Evolutionary conservation across 1,140 invertebrate genomes (phyloP).

Genomic region (Octopus bimaculoides): DNA sequence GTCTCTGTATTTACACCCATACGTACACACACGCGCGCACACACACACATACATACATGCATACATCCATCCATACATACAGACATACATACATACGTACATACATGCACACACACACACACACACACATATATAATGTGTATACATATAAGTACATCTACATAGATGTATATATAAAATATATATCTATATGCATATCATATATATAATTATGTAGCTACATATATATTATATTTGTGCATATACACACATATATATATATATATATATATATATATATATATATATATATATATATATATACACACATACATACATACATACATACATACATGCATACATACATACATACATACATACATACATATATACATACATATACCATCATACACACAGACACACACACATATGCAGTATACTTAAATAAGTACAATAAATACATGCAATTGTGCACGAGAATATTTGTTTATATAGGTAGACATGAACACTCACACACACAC

Average conservation of each 20-base stretch:
- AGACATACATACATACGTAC: neutral
- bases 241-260: neutral
- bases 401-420: too few relatives aligned
- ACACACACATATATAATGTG: neutral
- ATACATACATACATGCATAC: neutral
- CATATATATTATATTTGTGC: neutral
- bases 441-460: too few relatives aligned
- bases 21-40: neutral
- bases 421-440: too few relatives aligned
- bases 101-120: neutral
- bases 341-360: neutral
- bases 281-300: neutral
- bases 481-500: too few relatives aligned
- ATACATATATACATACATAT: too few relatives aligned
- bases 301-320: neutral
- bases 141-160: neutral
- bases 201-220: neutral
- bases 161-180: neutral
- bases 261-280: neutral
- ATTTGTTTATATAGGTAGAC: too few relatives aligned
- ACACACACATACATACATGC: neutral
- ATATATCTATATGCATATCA: neutral
- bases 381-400: too few relatives aligned
- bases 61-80: neutral
- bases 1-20: neutral